These are phyloP conservation scores for Chelonoidis abingdonii DNA, from an alignment of 2,113 vertebrate species.

Conservation along the genomic window DNA sequence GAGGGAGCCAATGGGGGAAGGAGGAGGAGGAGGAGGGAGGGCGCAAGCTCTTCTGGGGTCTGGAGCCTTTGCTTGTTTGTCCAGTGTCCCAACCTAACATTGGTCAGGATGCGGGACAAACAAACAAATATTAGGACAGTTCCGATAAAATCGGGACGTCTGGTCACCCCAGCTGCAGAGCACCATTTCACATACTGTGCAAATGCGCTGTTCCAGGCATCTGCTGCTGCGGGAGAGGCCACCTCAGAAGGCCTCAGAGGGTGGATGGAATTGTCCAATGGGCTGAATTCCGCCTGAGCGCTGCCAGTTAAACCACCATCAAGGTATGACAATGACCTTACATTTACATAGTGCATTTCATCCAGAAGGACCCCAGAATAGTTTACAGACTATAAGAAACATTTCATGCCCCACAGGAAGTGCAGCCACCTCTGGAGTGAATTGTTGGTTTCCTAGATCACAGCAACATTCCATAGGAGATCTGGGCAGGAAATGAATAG, in stretches of 20 bases:
- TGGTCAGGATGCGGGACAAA: too few relatives aligned
- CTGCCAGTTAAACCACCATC: not conserved
- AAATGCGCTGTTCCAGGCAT: not conserved
- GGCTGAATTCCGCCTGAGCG: not conserved
- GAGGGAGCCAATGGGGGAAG: too few relatives aligned
- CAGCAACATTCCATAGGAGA: not conserved
- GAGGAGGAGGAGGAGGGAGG: too few relatives aligned
- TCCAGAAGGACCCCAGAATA: not conserved
- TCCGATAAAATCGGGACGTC: too few relatives aligned
- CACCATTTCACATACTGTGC: not conserved
- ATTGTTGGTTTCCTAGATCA: not conserved
- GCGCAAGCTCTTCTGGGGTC: too few relatives aligned
- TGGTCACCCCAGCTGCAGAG: not conserved
- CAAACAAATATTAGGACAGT: too few relatives aligned
- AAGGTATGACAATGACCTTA: slow-evolving; percentile 2
- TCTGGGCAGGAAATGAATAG: not conserved
- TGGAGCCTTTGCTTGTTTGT: too few relatives aligned
- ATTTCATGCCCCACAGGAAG: not conserved
- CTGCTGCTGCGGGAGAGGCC: not conserved
- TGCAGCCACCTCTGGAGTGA: not conserved
- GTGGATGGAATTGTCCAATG: not conserved
- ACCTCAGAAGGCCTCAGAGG: not conserved
- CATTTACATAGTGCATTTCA: not conserved
- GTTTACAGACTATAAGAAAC: not conserved
- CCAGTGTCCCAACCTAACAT: too few relatives aligned